Conservation (phyloP, 2,113 vertebrate species). For the Zingel zingel region DNA sequence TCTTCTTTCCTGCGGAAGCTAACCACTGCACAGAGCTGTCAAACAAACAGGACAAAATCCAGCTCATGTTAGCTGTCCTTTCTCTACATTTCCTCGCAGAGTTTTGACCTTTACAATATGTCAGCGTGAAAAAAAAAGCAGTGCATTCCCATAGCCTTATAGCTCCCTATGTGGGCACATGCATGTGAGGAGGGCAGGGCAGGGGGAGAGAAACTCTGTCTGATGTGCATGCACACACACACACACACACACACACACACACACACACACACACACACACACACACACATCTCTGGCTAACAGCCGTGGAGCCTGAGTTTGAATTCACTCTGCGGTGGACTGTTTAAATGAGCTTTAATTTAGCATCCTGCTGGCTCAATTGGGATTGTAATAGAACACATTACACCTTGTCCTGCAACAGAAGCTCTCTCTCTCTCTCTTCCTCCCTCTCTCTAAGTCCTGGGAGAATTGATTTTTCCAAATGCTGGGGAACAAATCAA, state of each 20-base stretch:
- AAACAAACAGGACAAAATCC: constrained; percentile 53
- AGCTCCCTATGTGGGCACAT: constrained; percentile 26
- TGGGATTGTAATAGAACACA: constrained; percentile 77
- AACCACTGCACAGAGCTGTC: constrained; percentile 60
- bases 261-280: constrained; percentile 18
- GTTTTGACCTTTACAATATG: constrained; percentile 79
- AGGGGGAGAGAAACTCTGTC: constrained; percentile 38
- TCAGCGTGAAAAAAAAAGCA: constrained; percentile 49
- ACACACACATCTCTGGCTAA: constrained; percentile 44
- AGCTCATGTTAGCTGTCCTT: constrained; percentile 53
- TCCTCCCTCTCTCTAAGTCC: constrained; percentile 36
- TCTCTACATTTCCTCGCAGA: constrained; percentile 61
- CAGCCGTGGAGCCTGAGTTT: constrained; percentile 58
- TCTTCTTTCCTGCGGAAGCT: constrained; percentile 63
- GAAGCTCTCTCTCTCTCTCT: constrained; percentile 50
- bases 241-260: not conserved
- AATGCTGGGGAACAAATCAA: constrained; percentile 76
- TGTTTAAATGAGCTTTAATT: constrained; percentile 79
- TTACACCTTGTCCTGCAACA: constrained; percentile 76
- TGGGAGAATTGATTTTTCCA: constrained; percentile 81
- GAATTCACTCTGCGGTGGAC: constrained; percentile 62
- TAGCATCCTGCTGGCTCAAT: constrained; percentile 76
- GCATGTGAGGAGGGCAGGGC: constrained; percentile 23
- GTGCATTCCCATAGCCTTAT: constrained; percentile 38
- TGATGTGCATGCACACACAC: not conserved